Conservation (phyloP, 2,888 invertebrate genomes). For the Amiota minor region DNA sequence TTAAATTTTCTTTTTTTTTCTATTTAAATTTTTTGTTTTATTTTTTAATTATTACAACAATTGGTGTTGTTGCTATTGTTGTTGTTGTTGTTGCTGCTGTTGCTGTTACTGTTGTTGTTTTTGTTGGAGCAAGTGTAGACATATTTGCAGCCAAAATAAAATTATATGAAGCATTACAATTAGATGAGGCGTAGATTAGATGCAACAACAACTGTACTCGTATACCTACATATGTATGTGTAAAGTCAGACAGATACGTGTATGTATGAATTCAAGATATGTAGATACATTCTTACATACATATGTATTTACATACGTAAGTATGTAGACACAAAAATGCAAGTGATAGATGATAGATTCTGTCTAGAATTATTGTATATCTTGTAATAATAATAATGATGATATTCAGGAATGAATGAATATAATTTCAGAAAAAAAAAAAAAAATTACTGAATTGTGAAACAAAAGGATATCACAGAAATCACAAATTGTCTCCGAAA, state of each 20-base stretch:
- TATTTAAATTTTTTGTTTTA: not conserved
- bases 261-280: too few relatives aligned
- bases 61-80: slow-evolving; percentile 61
- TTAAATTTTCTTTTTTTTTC: slow-evolving; percentile 4
- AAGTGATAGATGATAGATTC: too few relatives aligned
- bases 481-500: not conserved
- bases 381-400: too few relatives aligned
- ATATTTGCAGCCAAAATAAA: slow-evolving; percentile 25
- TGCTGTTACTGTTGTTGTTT: slow-evolving; percentile 36
- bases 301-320: too few relatives aligned
- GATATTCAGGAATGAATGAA: too few relatives aligned
- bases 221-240: too few relatives aligned
- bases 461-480: not conserved
- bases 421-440: too few relatives aligned
- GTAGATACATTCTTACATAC: too few relatives aligned
- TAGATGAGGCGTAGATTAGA: slow-evolving; percentile 60
- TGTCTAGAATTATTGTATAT: too few relatives aligned
- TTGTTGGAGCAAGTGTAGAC: slow-evolving; percentile 10
- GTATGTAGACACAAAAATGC: too few relatives aligned
- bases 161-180: slow-evolving; percentile 66
- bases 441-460: not conserved
- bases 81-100: slow-evolving; percentile 39
- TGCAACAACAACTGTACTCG: not conserved
- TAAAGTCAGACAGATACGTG: not conserved
- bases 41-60: slow-evolving; percentile 60